Conservation (phyloP, 2,888 invertebrate genomes). For the Pachydiplax longipennis region DNA sequence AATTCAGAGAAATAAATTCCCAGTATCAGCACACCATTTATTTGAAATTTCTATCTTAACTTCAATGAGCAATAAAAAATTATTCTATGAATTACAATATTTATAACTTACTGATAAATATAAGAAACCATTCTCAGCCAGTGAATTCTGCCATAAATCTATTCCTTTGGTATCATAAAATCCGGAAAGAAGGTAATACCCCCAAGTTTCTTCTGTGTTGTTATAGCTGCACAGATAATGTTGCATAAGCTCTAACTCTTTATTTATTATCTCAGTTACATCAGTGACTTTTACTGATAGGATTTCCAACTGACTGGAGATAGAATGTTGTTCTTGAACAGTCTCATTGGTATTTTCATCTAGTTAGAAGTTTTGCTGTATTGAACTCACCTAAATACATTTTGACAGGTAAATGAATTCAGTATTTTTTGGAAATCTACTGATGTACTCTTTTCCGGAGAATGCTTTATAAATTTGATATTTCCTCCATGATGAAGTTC, state of each 20-base stretch:
- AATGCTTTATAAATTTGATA: not conserved
- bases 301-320: not conserved
- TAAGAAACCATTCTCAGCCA: not conserved
- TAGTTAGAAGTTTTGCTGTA: not conserved
- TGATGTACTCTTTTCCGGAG: not conserved
- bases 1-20: too few relatives aligned
- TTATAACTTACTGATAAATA: not conserved
- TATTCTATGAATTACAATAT: too few relatives aligned
- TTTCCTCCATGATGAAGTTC: not conserved
- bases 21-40: too few relatives aligned
- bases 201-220: not conserved
- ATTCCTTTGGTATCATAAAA: not conserved
- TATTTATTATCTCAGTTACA: not conserved
- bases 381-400: not conserved
- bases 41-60: too few relatives aligned
- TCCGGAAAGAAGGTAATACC: not conserved
- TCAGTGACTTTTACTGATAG: not conserved
- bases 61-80: too few relatives aligned
- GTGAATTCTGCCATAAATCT: not conserved
- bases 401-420: not conserved
- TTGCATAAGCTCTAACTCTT: not conserved
- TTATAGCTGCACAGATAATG: not conserved
- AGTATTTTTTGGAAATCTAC: not conserved
- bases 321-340: not conserved
- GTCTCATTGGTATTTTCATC: not conserved